These are phyloP conservation scores for Cyrtorhinus lividipennis DNA, from an alignment of 1,140 invertebrate species.

Conservation along the genomic window DNA sequence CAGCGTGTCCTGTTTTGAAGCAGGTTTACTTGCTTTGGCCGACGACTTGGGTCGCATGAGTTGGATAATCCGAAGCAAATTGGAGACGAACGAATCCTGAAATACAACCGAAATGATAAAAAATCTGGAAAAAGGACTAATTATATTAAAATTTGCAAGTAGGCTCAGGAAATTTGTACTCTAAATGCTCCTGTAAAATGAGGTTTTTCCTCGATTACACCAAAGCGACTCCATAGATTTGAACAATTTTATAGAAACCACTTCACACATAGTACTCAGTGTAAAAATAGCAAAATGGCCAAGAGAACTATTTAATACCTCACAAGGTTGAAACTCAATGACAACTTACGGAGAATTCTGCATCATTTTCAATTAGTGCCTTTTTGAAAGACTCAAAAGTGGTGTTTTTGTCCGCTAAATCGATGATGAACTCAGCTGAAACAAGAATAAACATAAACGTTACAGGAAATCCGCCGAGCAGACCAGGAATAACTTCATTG, in stretches of 20 bases:
- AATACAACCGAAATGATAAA: conserved; percentile 28
- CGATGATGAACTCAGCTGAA: conserved; percentile 92
- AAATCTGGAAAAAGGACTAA: conserved; percentile 1
- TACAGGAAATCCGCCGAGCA: too few species aligned
- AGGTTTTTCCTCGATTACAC: background rate
- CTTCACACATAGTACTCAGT: too few species aligned
- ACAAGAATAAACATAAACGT: conserved; percentile 31
- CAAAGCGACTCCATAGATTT: too few species aligned
- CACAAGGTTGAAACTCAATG: too few species aligned
- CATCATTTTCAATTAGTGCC: conserved; percentile 76
- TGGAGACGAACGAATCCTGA: conserved; percentile 81
- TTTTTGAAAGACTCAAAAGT: conserved; percentile 78
- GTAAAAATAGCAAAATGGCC: too few species aligned
- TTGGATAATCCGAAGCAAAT: conserved; percentile 82
- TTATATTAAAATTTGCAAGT: too few species aligned
- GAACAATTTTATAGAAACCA: too few species aligned
- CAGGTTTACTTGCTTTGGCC: conserved; percentile 25
- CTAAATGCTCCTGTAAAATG: background rate
- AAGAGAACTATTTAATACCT: too few species aligned
- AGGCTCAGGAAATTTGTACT: too few species aligned
- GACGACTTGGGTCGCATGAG: conserved; percentile 66
- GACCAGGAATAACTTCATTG: too few species aligned
- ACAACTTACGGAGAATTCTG: conserved; percentile 65
- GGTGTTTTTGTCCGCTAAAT: conserved; percentile 75
- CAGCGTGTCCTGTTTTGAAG: conserved; percentile 41